phyloP scores from a whole-genome alignment of 35 echinoderm and acorn worm species.

The Hemicentrotus pulcherrimus region DNA sequence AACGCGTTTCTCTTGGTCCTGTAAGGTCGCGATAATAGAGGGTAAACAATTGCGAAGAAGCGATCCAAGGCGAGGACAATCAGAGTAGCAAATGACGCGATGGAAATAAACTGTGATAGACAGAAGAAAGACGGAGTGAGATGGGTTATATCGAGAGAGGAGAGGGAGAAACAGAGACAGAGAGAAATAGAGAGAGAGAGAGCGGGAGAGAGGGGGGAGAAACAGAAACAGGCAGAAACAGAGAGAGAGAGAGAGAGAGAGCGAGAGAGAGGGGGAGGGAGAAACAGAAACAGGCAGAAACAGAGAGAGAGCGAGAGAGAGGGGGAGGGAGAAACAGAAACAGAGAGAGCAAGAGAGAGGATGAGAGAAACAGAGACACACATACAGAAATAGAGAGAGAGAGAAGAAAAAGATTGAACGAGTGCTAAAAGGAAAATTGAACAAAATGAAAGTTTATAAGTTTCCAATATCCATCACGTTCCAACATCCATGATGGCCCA shows the following conservation, averaged over 20 bases:
- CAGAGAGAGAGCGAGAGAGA: not conserved
- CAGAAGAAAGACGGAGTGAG: not conserved
- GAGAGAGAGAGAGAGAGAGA: no score
- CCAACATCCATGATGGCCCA: no score
- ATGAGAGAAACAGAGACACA: not conserved
- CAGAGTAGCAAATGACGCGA: conserved; percentile 15
- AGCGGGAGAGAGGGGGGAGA: no score
- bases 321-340: no score
- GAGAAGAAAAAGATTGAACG: not conserved
- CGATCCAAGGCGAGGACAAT: conserved; percentile 19
- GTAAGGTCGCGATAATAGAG: not conserved
- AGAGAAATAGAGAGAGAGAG: no score
- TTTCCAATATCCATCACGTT: no score
- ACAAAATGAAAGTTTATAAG: not conserved
- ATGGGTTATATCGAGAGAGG: not conserved
- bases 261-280: not conserved
- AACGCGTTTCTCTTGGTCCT: not conserved
- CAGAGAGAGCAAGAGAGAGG: not conserved
- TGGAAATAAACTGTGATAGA: not conserved
- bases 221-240: no score
- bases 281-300: no score
- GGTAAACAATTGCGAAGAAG: conserved; percentile 17
- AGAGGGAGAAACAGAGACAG: no score
- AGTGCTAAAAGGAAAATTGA: not conserved
- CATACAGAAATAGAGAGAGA: not conserved